These are phyloP conservation scores for Elanus axillaris DNA, from an alignment of 2,113 vertebrate genomes.

Conservation along the genomic window DNA sequence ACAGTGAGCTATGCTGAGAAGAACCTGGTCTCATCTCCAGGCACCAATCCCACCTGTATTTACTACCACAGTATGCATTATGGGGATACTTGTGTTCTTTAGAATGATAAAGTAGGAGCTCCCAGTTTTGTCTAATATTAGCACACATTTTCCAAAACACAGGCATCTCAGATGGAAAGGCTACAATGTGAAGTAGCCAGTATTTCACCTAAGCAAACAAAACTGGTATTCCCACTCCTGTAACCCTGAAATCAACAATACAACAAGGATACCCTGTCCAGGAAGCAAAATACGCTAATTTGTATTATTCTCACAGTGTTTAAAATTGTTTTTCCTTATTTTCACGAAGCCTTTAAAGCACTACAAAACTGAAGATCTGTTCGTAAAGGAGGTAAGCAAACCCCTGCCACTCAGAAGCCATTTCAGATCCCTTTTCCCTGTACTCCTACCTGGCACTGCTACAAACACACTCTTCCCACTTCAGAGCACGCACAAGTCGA, in stretches of 20 bases:
- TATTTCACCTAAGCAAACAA: constrained; percentile 13
- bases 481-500: background rate
- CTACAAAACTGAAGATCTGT: background rate
- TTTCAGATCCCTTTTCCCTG: background rate
- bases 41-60: background rate
- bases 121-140: background rate
- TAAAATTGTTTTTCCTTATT: background rate
- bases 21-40: background rate
- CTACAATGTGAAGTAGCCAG: background rate
- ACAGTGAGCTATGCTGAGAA: background rate
- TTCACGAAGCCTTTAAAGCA: background rate
- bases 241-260: constrained; percentile 5
- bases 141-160: background rate
- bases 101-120: background rate
- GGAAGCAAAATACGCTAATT: background rate
- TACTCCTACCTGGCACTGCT: background rate
- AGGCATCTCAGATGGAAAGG: background rate
- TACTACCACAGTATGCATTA: background rate
- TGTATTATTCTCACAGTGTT: background rate
- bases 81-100: background rate
- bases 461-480: background rate
- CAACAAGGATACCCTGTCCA: constrained; percentile 35
- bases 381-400: background rate
- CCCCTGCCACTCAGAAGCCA: background rate
- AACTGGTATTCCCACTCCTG: constrained; percentile 31